Evolutionary conservation across 2,888 invertebrate genomes (phyloP).

Genomic region (Muschampia plurimacula): DNA sequence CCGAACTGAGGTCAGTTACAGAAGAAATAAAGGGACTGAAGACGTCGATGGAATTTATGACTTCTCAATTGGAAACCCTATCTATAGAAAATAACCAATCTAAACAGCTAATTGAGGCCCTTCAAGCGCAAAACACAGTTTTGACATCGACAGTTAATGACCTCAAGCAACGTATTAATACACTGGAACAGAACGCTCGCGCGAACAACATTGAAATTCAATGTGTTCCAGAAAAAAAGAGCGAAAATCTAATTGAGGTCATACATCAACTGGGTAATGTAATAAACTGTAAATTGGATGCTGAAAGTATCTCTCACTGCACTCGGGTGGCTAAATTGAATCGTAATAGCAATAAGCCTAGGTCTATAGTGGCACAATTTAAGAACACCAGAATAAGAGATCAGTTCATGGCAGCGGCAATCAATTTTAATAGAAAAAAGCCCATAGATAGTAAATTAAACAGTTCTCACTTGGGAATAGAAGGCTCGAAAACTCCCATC

Average conservation of each 20-base stretch:
- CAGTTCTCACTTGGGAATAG: constrained; percentile 40
- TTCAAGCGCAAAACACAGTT: constrained; percentile 3
- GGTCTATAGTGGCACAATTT: constrained; percentile 12
- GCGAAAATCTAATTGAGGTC: neutral
- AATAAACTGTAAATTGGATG: neutral
- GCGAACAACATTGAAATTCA: constrained; percentile 9
- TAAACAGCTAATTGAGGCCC: neutral
- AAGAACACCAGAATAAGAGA: neutral
- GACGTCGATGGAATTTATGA: neutral
- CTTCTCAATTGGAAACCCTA: neutral
- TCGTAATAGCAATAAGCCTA: neutral
- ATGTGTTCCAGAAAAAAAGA: too few relatives aligned
- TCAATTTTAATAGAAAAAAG: constrained; percentile 37
- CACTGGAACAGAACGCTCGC: constrained; percentile 6
- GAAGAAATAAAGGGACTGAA: constrained; percentile 17
- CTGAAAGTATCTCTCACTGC: neutral
- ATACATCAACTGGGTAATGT: neutral
- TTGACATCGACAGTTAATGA: neutral
- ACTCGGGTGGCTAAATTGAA: constrained; percentile 15
- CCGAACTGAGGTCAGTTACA: constrained; percentile 5
- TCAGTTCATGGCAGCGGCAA: constrained; percentile 29
- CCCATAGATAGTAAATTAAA: constrained; percentile 40
- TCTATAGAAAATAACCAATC: neutral
- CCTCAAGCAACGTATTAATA: neutral
- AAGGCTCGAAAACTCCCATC: constrained; percentile 25